These are phyloP conservation scores for Ecliptopera silaceata DNA, from an alignment of 2,888 invertebrate species.

Conservation along the genomic window DNA sequence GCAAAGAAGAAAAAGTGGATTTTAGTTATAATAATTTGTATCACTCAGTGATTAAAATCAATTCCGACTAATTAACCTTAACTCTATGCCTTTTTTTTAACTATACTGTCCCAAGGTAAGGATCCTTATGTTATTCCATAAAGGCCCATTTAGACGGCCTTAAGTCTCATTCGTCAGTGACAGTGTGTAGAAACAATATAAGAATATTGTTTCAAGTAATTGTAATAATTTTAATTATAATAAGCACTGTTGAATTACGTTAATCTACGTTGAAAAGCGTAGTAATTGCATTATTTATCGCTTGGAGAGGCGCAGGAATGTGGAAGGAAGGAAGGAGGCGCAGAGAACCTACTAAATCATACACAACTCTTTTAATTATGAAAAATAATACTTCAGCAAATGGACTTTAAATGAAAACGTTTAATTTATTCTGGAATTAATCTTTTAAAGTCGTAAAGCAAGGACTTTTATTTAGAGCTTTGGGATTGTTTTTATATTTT, in stretches of 20 bases:
- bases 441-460: slow-evolving; percentile 39
- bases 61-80: no score
- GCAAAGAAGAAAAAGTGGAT: no score
- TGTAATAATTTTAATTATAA: background rate
- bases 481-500: background rate
- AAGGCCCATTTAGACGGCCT: no score
- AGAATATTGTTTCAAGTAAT: no score
- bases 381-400: slow-evolving; percentile 65
- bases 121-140: no score
- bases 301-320: slow-evolving; percentile 56
- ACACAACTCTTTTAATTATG: slow-evolving; percentile 61
- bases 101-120: no score
- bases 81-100: no score
- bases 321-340: no score
- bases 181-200: no score
- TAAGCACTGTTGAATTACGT: slow-evolving; percentile 23
- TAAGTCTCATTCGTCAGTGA: no score
- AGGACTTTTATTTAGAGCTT: slow-evolving; percentile 8
- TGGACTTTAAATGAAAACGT: slow-evolving; percentile 48
- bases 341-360: slow-evolving; percentile 60
- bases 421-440: slow-evolving; percentile 51
- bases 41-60: no score
- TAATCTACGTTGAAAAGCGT: slow-evolving; percentile 43
- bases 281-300: slow-evolving; percentile 69
- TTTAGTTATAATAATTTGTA: no score